Base-by-base conservation (phyloP, 2,888 invertebrate genomes). In the Acrobasis repandana region DNA sequence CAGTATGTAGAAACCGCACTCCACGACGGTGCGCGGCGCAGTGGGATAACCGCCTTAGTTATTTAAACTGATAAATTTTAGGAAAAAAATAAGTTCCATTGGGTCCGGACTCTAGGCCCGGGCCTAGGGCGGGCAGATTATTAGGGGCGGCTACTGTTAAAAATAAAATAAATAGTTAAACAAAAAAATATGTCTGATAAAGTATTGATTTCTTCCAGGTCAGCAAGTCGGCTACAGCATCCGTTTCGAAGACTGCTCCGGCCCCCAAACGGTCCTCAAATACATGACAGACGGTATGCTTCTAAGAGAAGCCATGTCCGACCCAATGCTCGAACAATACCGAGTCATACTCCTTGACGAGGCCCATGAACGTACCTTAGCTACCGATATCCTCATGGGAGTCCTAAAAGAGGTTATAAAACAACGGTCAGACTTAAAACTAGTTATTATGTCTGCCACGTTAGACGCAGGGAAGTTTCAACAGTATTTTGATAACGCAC, bases 261-360 rank as follows among this genome's bases (percentile, higher is more conserved):
- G 98, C 1, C 94, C 97, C 0, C 97, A 96, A 79, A 99, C 99
- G 0, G 93, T 98, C 34, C 93, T 99, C 1, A 99, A 99, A 80
- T 99, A 99, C 84, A 98, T 99, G 98, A 99, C 99, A 14, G 99
- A 99, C 77, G 99, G 99, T 97, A 99, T 99, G 99, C 94, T 99
- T 85, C 92, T 99, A 38, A 93, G 99, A 65, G 99, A 99, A 93
- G 99, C 98, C 0, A 99, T 99, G 99, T 98, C 98, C 0, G 99
- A 99, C 85, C 99, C 99, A 0, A 97, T 99, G 95, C 89, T 99
- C 9, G 99, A 99, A 72, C 95, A 96, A 11, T 99, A 99, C 87
- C 96, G 98, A 80, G 98, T 98, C 2, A 96, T 99, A 47, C 90
- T 99, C 60, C 95, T 99, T 50, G 99, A 99, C 76, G 99, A 99